Percentiles rank a stretch among this genome's conserved stretches.
phyloP scores from a whole-genome alignment of 2,797 vertebrate genomes.

The Hylomyscus alleni region DNA sequence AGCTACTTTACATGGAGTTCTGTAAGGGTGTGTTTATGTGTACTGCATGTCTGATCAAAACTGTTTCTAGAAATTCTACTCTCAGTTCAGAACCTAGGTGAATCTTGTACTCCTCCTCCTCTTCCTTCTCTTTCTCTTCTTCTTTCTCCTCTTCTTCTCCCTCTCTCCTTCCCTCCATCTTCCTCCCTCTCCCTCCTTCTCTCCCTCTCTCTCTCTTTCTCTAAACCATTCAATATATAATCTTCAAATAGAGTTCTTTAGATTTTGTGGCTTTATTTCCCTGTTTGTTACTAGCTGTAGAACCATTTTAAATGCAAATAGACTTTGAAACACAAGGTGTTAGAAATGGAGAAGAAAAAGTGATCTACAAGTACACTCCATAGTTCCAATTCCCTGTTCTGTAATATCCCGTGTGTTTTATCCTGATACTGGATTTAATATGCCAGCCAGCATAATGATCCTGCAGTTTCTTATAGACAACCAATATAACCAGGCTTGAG shows the following conservation, averaged over 20 bases:
- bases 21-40: not conserved
- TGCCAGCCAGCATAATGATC: not conserved
- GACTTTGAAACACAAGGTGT: not conserved
- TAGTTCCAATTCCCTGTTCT: not conserved
- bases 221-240: not conserved
- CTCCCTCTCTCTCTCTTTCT: no score
- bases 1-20: not conserved
- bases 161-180: no score
- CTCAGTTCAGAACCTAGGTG: not conserved
- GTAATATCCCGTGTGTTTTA: not conserved
- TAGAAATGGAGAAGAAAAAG: not conserved
- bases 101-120: not conserved
- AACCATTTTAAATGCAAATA: not conserved
- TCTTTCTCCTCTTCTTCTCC: no score
- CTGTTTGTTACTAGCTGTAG: not conserved
- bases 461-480: not conserved
- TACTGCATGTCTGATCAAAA: constrained; percentile 10
- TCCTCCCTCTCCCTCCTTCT: not conserved
- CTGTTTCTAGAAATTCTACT: not conserved
- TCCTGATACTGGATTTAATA: not conserved
- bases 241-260: not conserved
- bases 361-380: not conserved
- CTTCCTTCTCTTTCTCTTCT: no score
- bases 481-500: not conserved
- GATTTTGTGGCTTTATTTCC: not conserved